Conservation (phyloP, 1,140 invertebrate species). For the Diorhabda sublineata region DNA sequence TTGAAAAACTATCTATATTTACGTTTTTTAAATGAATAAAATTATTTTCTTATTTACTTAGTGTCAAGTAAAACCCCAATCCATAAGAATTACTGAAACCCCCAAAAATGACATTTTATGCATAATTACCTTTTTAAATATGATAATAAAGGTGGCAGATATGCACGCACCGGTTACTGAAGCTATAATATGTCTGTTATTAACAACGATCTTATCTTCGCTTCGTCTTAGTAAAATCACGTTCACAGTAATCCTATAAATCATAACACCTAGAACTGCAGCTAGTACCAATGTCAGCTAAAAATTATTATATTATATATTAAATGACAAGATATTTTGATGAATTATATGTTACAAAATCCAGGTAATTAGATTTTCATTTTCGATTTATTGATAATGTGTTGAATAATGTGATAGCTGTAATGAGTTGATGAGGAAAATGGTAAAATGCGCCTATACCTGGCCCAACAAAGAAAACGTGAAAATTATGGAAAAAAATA, state of each 20-base stretch:
- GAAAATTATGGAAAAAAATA: no score
- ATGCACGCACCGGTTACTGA: slow-evolving; percentile 76
- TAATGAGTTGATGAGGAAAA: not conserved
- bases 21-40: not conserved
- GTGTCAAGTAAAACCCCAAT: not conserved
- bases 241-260: slow-evolving; percentile 26
- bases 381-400: not conserved
- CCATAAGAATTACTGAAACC: not conserved
- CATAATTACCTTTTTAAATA: slow-evolving; percentile 69
- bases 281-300: slow-evolving; percentile 27
- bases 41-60: no score
- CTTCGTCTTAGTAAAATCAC: slow-evolving; percentile 5
- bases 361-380: not conserved
- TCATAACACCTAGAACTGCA: slow-evolving; percentile 25
- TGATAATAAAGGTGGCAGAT: slow-evolving; percentile 77
- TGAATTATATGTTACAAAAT: not conserved
- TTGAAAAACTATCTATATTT: not conserved
- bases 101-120: slow-evolving; percentile 2
- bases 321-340: not conserved
- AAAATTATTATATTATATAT: slow-evolving; percentile 4
- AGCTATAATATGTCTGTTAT: slow-evolving; percentile 66
- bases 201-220: slow-evolving; percentile 13
- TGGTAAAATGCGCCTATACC: not conserved
- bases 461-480: no score
- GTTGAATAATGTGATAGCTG: not conserved